These are phyloP conservation scores for Ornithoptera priamus DNA, from an alignment of 2,888 invertebrate species.

Conservation along the genomic window DNA sequence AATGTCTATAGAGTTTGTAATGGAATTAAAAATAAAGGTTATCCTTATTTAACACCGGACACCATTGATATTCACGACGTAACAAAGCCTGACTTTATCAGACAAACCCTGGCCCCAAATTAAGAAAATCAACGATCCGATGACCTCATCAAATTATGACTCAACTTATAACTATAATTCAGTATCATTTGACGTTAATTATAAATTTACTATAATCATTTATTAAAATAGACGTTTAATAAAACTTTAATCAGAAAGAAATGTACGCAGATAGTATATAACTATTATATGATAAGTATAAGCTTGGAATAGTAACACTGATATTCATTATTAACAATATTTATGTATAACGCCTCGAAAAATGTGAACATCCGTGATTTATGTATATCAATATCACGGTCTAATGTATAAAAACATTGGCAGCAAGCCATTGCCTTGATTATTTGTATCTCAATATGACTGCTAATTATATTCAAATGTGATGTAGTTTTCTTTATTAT, in stretches of 20 bases:
- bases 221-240: too few relatives aligned
- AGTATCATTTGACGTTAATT: too few relatives aligned
- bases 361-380: background rate
- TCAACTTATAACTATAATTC: constrained; percentile 36
- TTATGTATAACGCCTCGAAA: too few relatives aligned
- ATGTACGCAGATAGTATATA: too few relatives aligned
- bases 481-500: background rate
- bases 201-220: too few relatives aligned
- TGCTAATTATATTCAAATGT: constrained; percentile 17
- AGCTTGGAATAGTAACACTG: too few relatives aligned
- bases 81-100: constrained; percentile 28
- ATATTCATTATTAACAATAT: too few relatives aligned
- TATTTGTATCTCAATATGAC: constrained; percentile 16
- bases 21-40: background rate
- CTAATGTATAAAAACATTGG: constrained; percentile 11
- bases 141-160: constrained; percentile 56
- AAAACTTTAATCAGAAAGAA: too few relatives aligned
- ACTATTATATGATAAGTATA: too few relatives aligned
- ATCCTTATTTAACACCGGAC: constrained; percentile 6
- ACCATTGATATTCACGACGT: constrained; percentile 24
- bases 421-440: constrained; percentile 18
- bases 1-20: too few relatives aligned
- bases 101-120: constrained; percentile 53
- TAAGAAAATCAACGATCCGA: constrained; percentile 43
- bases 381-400: background rate